Percentiles rank a stretch among this genome's conserved stretches.
Conservation (phyloP, 2,797 vertebrate species). For the Danio tinwini region DNA sequence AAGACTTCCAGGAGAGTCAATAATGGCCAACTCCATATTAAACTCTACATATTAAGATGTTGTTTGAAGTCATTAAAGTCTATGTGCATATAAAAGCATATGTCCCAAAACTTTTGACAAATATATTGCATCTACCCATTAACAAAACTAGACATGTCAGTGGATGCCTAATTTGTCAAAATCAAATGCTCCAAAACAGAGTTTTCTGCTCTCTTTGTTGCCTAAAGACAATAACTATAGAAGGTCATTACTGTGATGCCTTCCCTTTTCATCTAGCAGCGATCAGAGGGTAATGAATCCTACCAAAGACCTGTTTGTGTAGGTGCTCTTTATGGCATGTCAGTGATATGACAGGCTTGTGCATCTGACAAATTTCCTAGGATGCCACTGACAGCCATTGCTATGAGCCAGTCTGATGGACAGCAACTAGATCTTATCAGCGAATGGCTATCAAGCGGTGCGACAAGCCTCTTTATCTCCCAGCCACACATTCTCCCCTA, state of each 20-base stretch:
- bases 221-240: constrained; percentile 32
- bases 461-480: constrained; percentile 78
- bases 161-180: constrained; percentile 10
- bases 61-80: too few species aligned
- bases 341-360: constrained; percentile 59
- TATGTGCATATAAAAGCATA: too few species aligned
- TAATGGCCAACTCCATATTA: too few species aligned
- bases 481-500: constrained; percentile 71
- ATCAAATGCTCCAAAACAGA: constrained; percentile 16
- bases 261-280: constrained; percentile 47
- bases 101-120: too few species aligned
- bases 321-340: constrained; percentile 54
- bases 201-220: constrained; percentile 7
- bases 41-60: too few species aligned
- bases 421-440: constrained; percentile 74
- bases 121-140: too few species aligned
- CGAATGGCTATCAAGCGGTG: constrained; percentile 72
- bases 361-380: constrained; percentile 67
- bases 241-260: constrained; percentile 39
- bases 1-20: too few species aligned
- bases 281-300: constrained; percentile 54
- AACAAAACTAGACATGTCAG: constrained; percentile 21
- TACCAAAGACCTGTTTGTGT: constrained; percentile 54
- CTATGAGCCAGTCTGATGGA: constrained; percentile 72
- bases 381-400: constrained; percentile 70